Conservation (phyloP, 2,888 invertebrate species). For the Drosophila mettleri region DNA sequence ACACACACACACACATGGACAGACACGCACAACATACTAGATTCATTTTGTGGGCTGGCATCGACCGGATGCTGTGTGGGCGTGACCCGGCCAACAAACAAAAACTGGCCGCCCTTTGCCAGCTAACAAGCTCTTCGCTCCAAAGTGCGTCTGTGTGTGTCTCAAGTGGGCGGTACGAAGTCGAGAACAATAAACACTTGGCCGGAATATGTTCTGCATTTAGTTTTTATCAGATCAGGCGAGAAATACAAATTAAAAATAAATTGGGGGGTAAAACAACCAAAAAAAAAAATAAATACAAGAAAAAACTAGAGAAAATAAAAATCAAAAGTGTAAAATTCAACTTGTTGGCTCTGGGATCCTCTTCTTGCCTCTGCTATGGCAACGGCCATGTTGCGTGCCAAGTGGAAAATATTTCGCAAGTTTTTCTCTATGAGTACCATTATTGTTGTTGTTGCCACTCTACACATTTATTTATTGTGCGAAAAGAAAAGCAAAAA, state of each 20-base stretch:
- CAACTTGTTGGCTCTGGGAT: constrained; percentile 53
- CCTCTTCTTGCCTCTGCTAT: constrained; percentile 21
- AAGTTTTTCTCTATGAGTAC: constrained; percentile 66
- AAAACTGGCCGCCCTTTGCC: constrained; percentile 37
- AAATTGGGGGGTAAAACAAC: constrained; percentile 39
- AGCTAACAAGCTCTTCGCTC: constrained; percentile 41
- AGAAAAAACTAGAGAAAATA: constrained; percentile 38
- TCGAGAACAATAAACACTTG: constrained; percentile 62
- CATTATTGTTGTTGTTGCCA: constrained; percentile 9
- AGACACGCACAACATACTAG: constrained; percentile 2
- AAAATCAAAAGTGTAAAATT: constrained; percentile 73
- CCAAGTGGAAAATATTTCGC: constrained; percentile 81
- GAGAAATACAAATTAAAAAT: constrained; percentile 69
- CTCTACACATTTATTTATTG: constrained; percentile 72
- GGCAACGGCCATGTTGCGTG: constrained; percentile 69
- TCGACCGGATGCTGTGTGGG: constrained; percentile 55
- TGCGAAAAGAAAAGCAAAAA: constrained; percentile 59
- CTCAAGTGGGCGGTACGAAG: constrained; percentile 49
- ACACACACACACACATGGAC: constrained; percentile 5
- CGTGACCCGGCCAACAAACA: constrained; percentile 25
- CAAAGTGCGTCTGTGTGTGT: constrained; percentile 23
- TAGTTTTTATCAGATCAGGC: constrained; percentile 66
- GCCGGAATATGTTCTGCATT: constrained; percentile 51
- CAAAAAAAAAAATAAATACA: constrained; percentile 17
- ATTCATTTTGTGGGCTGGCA: constrained; percentile 14